Conservation (phyloP, 2,113 vertebrate species). For the Lontra canadensis region DNA sequence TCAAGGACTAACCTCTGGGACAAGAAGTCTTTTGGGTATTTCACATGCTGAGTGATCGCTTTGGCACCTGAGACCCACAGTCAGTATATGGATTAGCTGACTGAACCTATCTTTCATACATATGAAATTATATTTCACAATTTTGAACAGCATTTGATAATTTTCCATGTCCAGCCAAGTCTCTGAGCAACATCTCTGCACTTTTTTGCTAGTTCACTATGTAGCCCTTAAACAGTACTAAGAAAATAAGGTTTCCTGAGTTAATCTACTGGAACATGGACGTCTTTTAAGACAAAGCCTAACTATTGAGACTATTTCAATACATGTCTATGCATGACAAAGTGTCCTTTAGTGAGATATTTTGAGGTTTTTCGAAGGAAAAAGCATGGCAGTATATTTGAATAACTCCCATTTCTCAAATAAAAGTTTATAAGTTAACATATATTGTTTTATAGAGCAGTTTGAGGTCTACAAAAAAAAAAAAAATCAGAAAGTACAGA, state of each 20-base stretch:
- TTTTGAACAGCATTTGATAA: neutral
- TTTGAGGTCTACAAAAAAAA: neutral
- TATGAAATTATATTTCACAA: neutral
- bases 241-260: neutral
- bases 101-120: neutral
- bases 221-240: neutral
- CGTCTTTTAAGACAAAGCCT: neutral
- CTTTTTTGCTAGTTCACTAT: neutral
- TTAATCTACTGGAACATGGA: neutral
- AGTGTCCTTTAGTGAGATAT: neutral
- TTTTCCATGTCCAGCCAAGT: neutral
- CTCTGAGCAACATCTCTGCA: neutral
- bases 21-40: conserved; percentile 27
- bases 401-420: neutral
- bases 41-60: neutral
- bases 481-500: neutral
- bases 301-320: neutral
- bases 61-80: neutral
- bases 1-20: neutral
- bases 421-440: neutral
- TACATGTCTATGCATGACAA: neutral
- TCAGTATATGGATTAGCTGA: neutral
- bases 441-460: neutral
- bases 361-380: neutral
- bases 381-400: neutral